Evolutionary conservation across 2,888 invertebrate genomes (phyloP), one percentile per base, ranked within the genome.

Genomic region (Leucophenga montana): DNA sequence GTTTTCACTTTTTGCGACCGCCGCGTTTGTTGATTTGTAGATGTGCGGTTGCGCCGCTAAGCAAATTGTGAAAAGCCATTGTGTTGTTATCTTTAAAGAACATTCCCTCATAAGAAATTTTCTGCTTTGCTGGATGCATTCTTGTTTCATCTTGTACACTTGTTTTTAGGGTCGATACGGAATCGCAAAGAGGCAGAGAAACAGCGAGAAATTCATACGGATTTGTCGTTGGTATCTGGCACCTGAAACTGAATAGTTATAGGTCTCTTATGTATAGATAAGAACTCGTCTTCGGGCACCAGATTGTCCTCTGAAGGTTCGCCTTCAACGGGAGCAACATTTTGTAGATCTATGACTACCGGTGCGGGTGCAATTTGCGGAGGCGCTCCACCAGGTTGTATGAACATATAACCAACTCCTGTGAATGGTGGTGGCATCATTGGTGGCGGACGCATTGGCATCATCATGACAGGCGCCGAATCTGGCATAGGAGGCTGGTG

Each of bases 51-150:
- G 95, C 94, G 67, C 95, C 95, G 39, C 95, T 94, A 11, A 93
- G 91, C 74, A 99, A 92, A 89, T 99, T 99, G 90, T 99, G 99
- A 90, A 94, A 99, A 0, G 97, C 99, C 89, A 98, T 90, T 0
- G 95, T 93, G 86, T 98, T 97, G 66, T 94, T 96, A 89, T 99
- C 99, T 88, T 99, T 99, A 91, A 99, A 96, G 91, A 99, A 99
- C 90, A 99, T 92, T 46, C 98, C 98, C 90, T 98, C 98, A 85
- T 95, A 95, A 78, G 96, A 95, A 76, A 99, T 91, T 89, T 99
- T 98, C 90, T 99, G 99, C 88, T 99, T 99, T 67, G 97, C 97
- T 18, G 95, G 95, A 56, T 97, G 97, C 94, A 99, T 96, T 76
- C 95, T 95, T 70, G 95, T 95, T 77, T 93, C 92, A 75, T 95